Base-by-base conservation (phyloP, 1,140 invertebrate genomes). In the Ectropis grisescens region DNA sequence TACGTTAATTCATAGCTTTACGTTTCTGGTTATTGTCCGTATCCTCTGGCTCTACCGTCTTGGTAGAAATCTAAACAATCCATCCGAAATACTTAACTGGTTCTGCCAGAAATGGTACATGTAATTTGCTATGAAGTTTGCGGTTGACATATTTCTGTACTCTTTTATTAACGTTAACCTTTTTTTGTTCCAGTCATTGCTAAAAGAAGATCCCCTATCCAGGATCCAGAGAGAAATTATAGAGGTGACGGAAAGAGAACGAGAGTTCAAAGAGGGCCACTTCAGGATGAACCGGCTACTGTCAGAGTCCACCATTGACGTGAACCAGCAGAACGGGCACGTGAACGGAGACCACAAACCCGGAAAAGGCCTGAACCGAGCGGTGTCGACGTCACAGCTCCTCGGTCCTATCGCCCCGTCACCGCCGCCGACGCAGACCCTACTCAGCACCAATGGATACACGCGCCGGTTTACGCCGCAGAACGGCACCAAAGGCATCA, bases 151-250 rank as follows among this genome's bases (percentile, higher is more conserved):
- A n/a, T n/a, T n/a, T n/a, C n/a, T n/a, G n/a, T n/a, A n/a, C n/a
- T n/a, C n/a, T n/a, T n/a, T n/a, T n/a, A n/a, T n/a, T n/a, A n/a
- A n/a, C n/a, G n/a, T n/a, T n/a, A n/a, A n/a, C n/a, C n/a, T n/a
- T 50, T 32, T 13, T 58, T 41, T 58, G 31, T 84, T 78, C 29
- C 76, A 86, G 84, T 60, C 71, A 33, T 33, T 67, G 55, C 48
- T 76, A 41, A 86, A 85, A 66, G 84, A 86, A 45, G 85, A 87
- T 79, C 85, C 85, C 35, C 72, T 87, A 38, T 78, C 80, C 28
- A 84, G 88, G 74, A 89, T 89, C 64, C 88, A 89, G 57, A 84
- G 85, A 47, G 88, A 89, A 71, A 89, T 89, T 42, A 87, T 87
- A 47, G 88, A 89, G 64, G 88, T 89, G 22, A 88, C 86, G 8